Base-by-base conservation (phyloP, 2,113 vertebrate species). In the Orientallactaga bullata region DNA sequence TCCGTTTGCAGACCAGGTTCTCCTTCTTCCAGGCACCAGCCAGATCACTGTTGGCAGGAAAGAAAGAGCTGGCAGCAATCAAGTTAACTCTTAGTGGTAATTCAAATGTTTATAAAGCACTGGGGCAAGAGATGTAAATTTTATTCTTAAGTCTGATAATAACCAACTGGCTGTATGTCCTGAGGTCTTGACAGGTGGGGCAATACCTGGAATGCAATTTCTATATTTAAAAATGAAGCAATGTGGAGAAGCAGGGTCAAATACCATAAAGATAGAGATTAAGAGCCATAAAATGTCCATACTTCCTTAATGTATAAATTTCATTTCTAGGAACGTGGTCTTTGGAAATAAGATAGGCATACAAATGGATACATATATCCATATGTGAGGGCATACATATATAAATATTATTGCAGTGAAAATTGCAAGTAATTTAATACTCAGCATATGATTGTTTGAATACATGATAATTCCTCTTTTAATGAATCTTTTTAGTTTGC, bases 1-100 rank as follows among this genome's bases (percentile, higher is more conserved):
- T 12, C 47, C 26, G 47, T 60, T 72, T 90, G 39, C 69, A 94
- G 51, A 88, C 26, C 51, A 79, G 39, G 17, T 88, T 74, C 30
- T 88, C 17, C 8, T 86, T 30, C 42, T 88, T 88, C 61, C 69
- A 88, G 65, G n/a, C 39, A 78, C 63, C 79, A 94, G 79, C 15
- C 60, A 83, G 35, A 79, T 76, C 17, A 77, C 5, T 73, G 20
- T 30, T 61, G 60, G 65, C 83, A 83, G 81, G 23, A 88, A 88
- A 60, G 47, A n/a, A 15, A 7, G 8, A 7, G 8, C 21, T 63
- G 37, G n/a, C 5, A 61, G 42, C 5, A 15, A 74, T 30, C 58
- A 73, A 76, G 17, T 90, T 92, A 94, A 86, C 84, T 16, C 73
- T 89, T 78, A 79, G 65, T 73, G 18, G 51, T 35, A 90, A 88